Evolutionary conservation across 2,888 invertebrate genomes (phyloP), one percentile per base, ranked within the genome.

Genomic region (Drosophila picticornis): DNA sequence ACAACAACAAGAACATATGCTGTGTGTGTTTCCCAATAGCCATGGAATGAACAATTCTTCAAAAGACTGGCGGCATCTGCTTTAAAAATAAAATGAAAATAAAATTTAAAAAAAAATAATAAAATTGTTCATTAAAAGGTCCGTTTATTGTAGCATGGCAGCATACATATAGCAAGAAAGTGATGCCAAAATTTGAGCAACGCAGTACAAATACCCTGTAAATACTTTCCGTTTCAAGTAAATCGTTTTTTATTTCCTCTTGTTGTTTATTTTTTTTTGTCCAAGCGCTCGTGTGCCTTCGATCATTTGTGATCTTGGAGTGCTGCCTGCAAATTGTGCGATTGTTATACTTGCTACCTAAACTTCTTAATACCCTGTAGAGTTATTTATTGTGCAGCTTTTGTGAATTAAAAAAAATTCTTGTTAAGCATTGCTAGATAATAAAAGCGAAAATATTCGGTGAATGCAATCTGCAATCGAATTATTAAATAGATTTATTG

Each of bases 111-210:
- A 38, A 51, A 59, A 68, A 69, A 75, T 55, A 64, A 34, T 38
- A 59, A 68, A 72, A 75, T 70, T 65, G 40, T 74, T 80, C 43
- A 80, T 72, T 72, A 66, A 82, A 82, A 68, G 66, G 43, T 71
- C 40, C 63, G 10, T 53, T 59, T 56, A 51, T 53, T 66, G 59
- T 58, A 38, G 25, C 55, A 22, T 38, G 32, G 19, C 22, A 36
- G 34, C 25, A 55, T 29, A 36, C 36, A 48, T 40, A 38, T 36
- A 75, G 51, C 34, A 60, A 22, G 32, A 72, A 60, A 56, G 32
- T 51, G 32, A 36, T 11, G 25, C 36, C 22, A 50, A n/a, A 5
- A 36, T 22, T 19, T 34, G 16, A 50, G 50, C 53, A 63, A 64
- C 75, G 75, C 70, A 34, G 36, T 50, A 9, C 6, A 11, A 43